These are phyloP conservation scores for Colossoma macropomum DNA, from an alignment of 2,113 vertebrate species.

Conservation along the genomic window DNA sequence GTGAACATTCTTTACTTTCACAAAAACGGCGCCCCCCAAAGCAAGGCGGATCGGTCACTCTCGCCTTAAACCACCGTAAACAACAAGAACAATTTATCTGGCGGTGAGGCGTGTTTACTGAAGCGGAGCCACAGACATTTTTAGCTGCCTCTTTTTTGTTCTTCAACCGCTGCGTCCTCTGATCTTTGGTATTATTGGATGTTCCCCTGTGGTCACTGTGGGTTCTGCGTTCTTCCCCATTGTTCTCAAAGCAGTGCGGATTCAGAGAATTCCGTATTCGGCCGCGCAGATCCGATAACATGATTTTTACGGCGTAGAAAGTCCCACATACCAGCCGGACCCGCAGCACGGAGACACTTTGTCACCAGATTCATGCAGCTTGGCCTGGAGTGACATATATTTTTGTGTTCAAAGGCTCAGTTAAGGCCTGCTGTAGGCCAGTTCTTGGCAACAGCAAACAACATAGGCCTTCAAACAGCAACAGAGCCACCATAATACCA, in stretches of 20 bases:
- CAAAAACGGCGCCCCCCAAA: conserved; percentile 37
- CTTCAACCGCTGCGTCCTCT: conserved; percentile 71
- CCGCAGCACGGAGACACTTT: conserved; percentile 63
- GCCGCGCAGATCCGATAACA: conserved; percentile 66
- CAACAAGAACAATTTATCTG: conserved; percentile 78
- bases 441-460: conserved; percentile 1
- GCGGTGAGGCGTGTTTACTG: conserved; percentile 75
- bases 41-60: conserved; percentile 66
- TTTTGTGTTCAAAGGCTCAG: conserved; percentile 24
- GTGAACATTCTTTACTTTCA: conserved; percentile 69
- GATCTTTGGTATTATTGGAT: conserved; percentile 69
- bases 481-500: conserved; percentile 24
- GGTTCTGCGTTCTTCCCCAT: conserved; percentile 65
- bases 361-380: conserved; percentile 68
- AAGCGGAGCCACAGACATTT: conserved; percentile 74
- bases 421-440: not conserved
- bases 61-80: conserved; percentile 77
- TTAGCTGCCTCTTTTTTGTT: conserved; percentile 72
- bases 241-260: conserved; percentile 63
- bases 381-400: conserved; percentile 63
- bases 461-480: conserved; percentile 15
- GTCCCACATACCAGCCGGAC: conserved; percentile 70
- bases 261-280: conserved; percentile 47
- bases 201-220: conserved; percentile 58
- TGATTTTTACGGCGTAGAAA: conserved; percentile 64